These are phyloP conservation scores for Macrotus californicus DNA, from an alignment of 2,113 vertebrate genomes.

Conservation along the genomic window DNA sequence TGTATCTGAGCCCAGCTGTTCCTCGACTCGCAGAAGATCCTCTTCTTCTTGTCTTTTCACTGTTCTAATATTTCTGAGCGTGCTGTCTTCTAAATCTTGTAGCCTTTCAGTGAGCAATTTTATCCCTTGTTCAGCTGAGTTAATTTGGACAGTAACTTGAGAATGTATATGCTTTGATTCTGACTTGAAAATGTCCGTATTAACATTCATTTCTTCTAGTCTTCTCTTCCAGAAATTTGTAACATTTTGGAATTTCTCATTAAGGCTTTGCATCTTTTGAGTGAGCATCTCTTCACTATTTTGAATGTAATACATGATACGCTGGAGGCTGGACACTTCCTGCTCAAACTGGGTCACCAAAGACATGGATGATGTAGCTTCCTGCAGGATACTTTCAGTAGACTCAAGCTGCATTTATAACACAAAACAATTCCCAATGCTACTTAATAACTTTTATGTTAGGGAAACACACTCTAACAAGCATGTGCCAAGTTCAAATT, in stretches of 20 bases:
- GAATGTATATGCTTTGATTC: constrained; percentile 84
- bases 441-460: constrained; percentile 64
- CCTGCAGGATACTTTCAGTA: constrained; percentile 84
- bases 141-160: constrained; percentile 84
- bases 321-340: constrained; percentile 83
- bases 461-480: constrained; percentile 61
- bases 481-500: constrained; percentile 28
- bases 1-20: constrained; percentile 83
- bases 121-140: constrained; percentile 84
- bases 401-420: constrained; percentile 93
- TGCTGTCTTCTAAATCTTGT: constrained; percentile 91
- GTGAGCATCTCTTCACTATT: constrained; percentile 80
- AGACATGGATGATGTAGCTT: constrained; percentile 80
- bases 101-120: constrained; percentile 83
- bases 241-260: constrained; percentile 84
- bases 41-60: constrained; percentile 89
- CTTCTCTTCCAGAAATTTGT: constrained; percentile 85
- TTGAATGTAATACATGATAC: constrained; percentile 78
- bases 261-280: constrained; percentile 81
- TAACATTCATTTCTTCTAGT: constrained; percentile 79
- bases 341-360: constrained; percentile 82
- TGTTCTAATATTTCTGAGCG: constrained; percentile 86
- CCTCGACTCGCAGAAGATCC: constrained; percentile 81
- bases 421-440: constrained; percentile 87
- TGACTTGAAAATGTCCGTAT: constrained; percentile 82